Percentiles rank a stretch among this genome's conserved stretches.
Evolutionary conservation across 1,140 invertebrate genomes (phyloP).

Genomic region (Danaus melanippus): DNA sequence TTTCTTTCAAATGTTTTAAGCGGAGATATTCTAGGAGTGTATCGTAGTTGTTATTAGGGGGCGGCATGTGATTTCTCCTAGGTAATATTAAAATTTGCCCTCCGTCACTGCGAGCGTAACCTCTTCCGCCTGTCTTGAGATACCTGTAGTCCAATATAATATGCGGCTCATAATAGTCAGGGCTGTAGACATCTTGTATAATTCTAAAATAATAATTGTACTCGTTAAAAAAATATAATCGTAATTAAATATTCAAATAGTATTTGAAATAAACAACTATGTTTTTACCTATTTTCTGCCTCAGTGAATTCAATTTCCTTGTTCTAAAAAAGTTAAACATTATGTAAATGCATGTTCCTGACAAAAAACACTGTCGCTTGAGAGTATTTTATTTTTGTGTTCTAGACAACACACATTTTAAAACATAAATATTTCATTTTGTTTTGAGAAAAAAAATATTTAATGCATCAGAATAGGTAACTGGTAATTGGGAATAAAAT

Average conservation of each 20-base stretch:
- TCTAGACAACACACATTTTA: too few relatives aligned
- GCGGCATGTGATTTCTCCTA: slow-evolving; percentile 19
- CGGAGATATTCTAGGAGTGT: slow-evolving; percentile 40
- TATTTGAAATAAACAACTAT: not conserved
- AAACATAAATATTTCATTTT: too few relatives aligned
- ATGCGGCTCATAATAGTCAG: slow-evolving; percentile 45
- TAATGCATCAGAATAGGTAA: too few relatives aligned
- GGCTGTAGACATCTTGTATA: slow-evolving; percentile 42
- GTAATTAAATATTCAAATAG: not conserved
- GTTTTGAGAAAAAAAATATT: too few relatives aligned
- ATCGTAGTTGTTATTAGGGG: slow-evolving; percentile 35
- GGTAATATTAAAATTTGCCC: slow-evolving; percentile 52
- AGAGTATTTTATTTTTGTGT: too few relatives aligned
- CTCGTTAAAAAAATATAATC: not conserved
- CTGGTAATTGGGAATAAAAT: too few relatives aligned
- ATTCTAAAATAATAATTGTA: slow-evolving; percentile 22
- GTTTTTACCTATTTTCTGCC: slow-evolving; percentile 18
- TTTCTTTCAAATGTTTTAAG: slow-evolving; percentile 30
- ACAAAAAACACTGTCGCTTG: too few relatives aligned
- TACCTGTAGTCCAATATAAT: slow-evolving; percentile 53
- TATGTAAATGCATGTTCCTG: too few relatives aligned
- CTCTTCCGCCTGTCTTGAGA: slow-evolving; percentile 45
- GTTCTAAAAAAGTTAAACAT: slow-evolving; percentile 5
- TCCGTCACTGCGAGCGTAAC: slow-evolving; percentile 42
- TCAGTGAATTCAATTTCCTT: slow-evolving; percentile 11